A percentile compares a stretch with the other conserved stretches of the same genome.
These are phyloP conservation scores for Drosophila teissieri DNA, from an alignment of 1,140 invertebrate genomes.

Conservation along the genomic window DNA sequence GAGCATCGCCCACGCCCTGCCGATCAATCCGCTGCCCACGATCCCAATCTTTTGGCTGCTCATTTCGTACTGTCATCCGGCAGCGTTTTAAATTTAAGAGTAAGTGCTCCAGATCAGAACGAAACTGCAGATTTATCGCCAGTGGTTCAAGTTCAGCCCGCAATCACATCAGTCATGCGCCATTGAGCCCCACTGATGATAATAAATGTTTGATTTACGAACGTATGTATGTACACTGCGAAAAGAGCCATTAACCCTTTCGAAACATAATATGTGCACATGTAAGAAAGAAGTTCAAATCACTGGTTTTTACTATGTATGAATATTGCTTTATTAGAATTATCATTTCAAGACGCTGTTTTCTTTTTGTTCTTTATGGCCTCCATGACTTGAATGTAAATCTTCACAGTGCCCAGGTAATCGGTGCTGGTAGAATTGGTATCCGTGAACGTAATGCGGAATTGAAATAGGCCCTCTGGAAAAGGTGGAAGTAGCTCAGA, in stretches of 20 bases:
- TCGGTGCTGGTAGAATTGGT: neutral
- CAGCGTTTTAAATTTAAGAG: neutral
- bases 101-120: conserved; percentile 2
- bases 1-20: conserved; percentile 97
- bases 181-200: conserved; percentile 54
- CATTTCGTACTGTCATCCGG: conserved; percentile 53
- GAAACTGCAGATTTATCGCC: conserved; percentile 62
- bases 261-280: too few species aligned
- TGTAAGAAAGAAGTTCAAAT: too few species aligned
- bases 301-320: too few species aligned
- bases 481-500: conserved; percentile 15
- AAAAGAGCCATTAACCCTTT: neutral
- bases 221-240: neutral
- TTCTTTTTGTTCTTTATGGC: too few species aligned
- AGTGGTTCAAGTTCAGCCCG: conserved; percentile 57
- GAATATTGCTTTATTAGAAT: too few species aligned
- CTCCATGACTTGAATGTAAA: too few species aligned
- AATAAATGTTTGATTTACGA: conserved; percentile 56
- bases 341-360: too few species aligned
- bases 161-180: conserved; percentile 58
- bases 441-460: conserved; percentile 5
- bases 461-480: conserved; percentile 17
- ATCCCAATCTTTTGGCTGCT: conserved; percentile 88
- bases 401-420: too few species aligned
- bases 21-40: conserved; percentile 93